Conservation (phyloP, 2,797 vertebrate species). For the Caiman crocodilus region DNA sequence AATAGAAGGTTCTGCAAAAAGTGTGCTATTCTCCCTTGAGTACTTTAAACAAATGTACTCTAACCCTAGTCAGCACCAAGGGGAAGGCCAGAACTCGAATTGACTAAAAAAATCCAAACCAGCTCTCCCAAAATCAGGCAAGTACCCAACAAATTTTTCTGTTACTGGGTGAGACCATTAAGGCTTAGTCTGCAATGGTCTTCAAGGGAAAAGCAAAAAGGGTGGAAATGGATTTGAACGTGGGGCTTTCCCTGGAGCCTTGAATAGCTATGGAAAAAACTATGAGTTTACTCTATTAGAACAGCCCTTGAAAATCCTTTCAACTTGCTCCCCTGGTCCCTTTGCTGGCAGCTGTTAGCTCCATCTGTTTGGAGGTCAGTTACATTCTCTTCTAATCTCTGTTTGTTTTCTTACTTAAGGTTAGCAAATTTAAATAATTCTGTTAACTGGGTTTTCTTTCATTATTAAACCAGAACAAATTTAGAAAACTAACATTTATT, state of each 20-base stretch:
- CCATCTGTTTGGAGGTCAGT: not conserved
- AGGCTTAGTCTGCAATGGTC: not conserved
- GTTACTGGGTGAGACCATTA: not conserved
- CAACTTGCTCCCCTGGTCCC: not conserved
- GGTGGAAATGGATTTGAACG: not conserved
- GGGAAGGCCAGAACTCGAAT: not conserved
- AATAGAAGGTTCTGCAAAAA: not conserved
- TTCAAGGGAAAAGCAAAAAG: not conserved
- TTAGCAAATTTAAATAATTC: not conserved
- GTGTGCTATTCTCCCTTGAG: fast-evolving
- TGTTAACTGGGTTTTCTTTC: not conserved
- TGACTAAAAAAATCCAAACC: not conserved
- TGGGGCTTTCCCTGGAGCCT: not conserved
- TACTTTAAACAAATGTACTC: fast-evolving
- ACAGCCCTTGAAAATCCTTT: not conserved
- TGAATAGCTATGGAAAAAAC: too few relatives aligned
- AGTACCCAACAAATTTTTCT: not conserved
- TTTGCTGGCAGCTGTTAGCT: not conserved
- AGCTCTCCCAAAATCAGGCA: not conserved
- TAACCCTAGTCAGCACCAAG: fast-evolving
- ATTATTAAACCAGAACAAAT: not conserved
- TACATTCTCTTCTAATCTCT: not conserved
- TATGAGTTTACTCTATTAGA: not conserved
- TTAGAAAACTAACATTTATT: not conserved
- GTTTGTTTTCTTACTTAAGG: not conserved